Conservation (phyloP, 2,888 invertebrate genomes). For the Therioaphis trifolii region DNA sequence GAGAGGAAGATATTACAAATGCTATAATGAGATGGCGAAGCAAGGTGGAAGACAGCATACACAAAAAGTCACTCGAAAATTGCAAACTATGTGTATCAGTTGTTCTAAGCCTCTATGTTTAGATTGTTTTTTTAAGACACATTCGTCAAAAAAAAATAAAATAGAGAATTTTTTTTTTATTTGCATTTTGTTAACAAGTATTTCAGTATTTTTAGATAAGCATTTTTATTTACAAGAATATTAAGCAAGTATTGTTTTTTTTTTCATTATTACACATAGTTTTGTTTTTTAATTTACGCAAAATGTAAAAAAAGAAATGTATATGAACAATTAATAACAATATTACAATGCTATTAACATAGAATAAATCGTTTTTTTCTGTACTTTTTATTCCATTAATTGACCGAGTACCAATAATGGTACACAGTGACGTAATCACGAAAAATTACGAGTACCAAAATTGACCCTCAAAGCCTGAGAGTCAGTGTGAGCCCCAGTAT, state of each 20-base stretch:
- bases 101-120: no score
- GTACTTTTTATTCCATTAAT: constrained; percentile 5
- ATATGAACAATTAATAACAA: constrained; percentile 32
- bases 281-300: constrained; percentile 24
- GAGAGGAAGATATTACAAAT: no score
- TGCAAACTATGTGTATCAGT: neutral
- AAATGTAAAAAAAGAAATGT: constrained; percentile 7
- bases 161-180: no score
- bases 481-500: constrained; percentile 5
- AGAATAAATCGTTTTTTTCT: constrained; percentile 2
- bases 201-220: no score
- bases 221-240: constrained; percentile 5
- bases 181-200: no score
- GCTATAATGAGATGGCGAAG: no score
- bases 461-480: constrained; percentile 37
- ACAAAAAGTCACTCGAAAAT: neutral
- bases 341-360: constrained; percentile 29
- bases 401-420: constrained; percentile 14
- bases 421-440: constrained; percentile 8
- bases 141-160: no score
- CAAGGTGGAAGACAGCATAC: neutral
- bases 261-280: no score
- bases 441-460: constrained; percentile 38
- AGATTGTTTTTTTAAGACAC: no score
- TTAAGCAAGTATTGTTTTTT: constrained; percentile 7